These are phyloP conservation scores for Valencia hispanica DNA, from an alignment of 2,797 vertebrate species.

Conservation along the genomic window DNA sequence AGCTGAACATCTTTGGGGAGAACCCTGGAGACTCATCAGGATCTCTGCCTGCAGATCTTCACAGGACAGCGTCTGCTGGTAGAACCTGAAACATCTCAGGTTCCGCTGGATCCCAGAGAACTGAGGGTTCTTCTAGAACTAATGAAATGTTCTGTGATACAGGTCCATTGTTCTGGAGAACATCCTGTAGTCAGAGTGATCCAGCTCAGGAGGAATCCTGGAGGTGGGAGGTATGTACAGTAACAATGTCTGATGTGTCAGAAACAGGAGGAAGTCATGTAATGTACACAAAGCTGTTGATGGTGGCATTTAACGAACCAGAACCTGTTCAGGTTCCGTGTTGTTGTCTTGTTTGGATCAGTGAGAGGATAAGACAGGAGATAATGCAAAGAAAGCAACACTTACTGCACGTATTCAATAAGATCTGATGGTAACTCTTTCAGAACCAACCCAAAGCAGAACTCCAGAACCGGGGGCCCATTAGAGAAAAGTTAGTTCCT, in stretches of 20 bases:
- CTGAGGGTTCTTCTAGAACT: too few species aligned
- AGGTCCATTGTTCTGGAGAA: too few species aligned
- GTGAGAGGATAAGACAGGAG: neutral
- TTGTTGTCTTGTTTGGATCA: neutral
- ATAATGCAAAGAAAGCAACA: neutral
- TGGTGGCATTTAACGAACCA: too few species aligned
- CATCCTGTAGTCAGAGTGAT: too few species aligned
- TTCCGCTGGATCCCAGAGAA: too few species aligned
- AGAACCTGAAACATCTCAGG: neutral
- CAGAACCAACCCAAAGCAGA: neutral
- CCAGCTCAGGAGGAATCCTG: too few species aligned
- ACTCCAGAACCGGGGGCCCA: neutral
- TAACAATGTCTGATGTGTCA: neutral
- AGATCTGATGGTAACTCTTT: neutral
- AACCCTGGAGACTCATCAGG: neutral
- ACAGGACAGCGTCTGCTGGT: neutral
- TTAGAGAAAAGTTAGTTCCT: neutral
- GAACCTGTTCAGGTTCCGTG: neutral
- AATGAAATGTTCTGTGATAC: too few species aligned
- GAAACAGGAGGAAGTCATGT: neutral
- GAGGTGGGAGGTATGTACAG: too few species aligned
- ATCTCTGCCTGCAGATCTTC: neutral
- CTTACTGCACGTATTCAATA: neutral
- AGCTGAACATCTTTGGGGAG: neutral
- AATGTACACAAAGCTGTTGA: too few species aligned